phyloP scores from a whole-genome alignment of 2,797 vertebrate genomes.

The Synaphobranchus kaupii region DNA sequence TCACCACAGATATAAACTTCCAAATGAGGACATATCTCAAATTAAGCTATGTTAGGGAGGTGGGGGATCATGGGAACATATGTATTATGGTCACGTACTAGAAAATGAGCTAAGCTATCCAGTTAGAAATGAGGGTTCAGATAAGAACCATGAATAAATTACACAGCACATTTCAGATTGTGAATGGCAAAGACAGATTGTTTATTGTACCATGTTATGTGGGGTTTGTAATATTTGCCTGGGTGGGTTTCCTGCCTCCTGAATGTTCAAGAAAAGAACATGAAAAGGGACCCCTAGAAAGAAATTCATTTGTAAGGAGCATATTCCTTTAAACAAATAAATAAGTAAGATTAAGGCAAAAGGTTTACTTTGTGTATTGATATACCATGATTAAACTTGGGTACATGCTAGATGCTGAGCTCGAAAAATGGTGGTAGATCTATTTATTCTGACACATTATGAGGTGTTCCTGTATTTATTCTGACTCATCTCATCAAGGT shows the following conservation, averaged over 20 bases:
- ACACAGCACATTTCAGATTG: slow-evolving; percentile 34
- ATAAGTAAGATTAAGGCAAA: neutral
- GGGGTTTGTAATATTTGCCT: slow-evolving; percentile 24
- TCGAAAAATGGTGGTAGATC: neutral
- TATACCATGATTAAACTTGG: neutral
- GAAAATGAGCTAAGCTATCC: slow-evolving; percentile 38
- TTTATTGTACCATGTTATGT: slow-evolving; percentile 38
- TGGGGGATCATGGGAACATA: slow-evolving; percentile 30
- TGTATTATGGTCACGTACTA: slow-evolving; percentile 43
- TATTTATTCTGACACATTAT: neutral
- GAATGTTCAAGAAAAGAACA: slow-evolving; percentile 12
- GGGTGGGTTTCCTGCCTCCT: neutral
- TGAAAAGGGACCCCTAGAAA: neutral
- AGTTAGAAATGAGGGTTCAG: slow-evolving; percentile 35
- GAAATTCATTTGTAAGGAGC: neutral
- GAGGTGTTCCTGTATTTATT: neutral
- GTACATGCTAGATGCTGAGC: neutral
- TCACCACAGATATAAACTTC: slow-evolving; percentile 55
- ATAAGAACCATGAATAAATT: slow-evolving; percentile 39
- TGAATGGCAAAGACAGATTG: slow-evolving; percentile 25
- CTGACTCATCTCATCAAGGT: neutral
- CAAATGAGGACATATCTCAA: slow-evolving; percentile 63
- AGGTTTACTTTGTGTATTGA: neutral
- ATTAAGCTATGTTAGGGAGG: slow-evolving; percentile 51
- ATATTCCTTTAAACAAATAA: neutral